These are phyloP conservation scores for Odontesthes bonariensis DNA, from an alignment of 2,113 vertebrate species.

Conservation along the genomic window DNA sequence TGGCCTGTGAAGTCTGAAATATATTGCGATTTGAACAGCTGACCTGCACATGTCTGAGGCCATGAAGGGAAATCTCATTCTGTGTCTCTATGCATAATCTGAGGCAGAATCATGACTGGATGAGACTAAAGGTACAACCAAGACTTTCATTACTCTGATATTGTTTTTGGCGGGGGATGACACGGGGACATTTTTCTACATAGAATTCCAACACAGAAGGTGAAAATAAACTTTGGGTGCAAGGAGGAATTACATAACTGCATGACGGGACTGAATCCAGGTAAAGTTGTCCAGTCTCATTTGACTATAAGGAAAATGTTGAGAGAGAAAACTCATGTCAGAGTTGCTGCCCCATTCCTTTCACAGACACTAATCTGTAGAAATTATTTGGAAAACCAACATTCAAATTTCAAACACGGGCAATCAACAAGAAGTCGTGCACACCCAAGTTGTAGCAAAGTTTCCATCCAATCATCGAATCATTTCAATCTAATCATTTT, in stretches of 20 bases:
- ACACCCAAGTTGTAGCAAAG: constrained; percentile 60
- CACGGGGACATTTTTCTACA: not conserved
- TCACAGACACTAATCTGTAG: constrained; percentile 58
- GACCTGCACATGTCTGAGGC: constrained; percentile 52
- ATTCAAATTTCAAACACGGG: constrained; percentile 64
- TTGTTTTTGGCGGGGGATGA: constrained; percentile 33
- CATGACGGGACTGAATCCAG: not conserved
- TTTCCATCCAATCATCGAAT: constrained; percentile 78
- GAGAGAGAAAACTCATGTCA: constrained; percentile 30
- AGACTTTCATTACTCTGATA: constrained; percentile 56
- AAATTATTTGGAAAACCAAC: constrained; percentile 73
- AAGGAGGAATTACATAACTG: no score
- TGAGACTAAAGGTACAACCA: constrained; percentile 26
- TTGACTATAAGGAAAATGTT: constrained; percentile 47
- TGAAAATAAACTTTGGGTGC: not conserved
- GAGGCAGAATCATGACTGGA: constrained; percentile 41
- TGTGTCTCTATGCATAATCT: constrained; percentile 58
- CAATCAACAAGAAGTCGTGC: constrained; percentile 64
- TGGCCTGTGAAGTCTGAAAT: constrained; percentile 54
- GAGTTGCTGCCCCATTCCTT: constrained; percentile 55
- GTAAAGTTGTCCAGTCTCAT: constrained; percentile 3
- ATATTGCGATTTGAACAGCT: constrained; percentile 73
- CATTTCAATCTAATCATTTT: constrained; percentile 75
- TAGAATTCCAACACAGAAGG: not conserved
- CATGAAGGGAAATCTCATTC: constrained; percentile 57